Conservation (phyloP, 2,113 vertebrate species). For the Formicarius rufipectus region DNA sequence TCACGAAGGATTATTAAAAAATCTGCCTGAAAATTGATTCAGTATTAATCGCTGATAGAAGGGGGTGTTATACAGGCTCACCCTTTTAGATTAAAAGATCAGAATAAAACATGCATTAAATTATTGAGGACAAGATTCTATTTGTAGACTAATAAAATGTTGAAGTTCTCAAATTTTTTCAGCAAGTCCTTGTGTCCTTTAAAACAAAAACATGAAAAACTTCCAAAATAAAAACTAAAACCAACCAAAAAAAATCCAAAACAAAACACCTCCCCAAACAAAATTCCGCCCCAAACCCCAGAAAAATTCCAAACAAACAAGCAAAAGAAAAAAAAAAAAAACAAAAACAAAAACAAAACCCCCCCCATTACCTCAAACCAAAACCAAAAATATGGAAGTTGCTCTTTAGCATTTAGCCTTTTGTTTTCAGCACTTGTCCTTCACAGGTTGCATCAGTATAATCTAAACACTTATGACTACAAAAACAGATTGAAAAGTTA, state of each 20-base stretch:
- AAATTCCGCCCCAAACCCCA: not conserved
- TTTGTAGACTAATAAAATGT: not conserved
- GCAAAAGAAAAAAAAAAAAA: no score
- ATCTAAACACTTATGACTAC: not conserved
- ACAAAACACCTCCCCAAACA: no score
- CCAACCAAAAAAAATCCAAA: not conserved
- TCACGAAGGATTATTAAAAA: not conserved
- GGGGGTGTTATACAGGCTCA: not conserved
- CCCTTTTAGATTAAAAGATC: not conserved
- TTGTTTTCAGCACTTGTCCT: not conserved
- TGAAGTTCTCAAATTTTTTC: not conserved
- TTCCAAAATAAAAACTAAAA: not conserved
- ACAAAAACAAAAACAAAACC: no score
- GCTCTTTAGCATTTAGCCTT: not conserved
- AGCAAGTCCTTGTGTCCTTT: not conserved
- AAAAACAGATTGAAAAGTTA: not conserved
- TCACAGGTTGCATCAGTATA: not conserved
- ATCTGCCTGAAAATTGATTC: not conserved
- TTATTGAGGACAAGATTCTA: not conserved
- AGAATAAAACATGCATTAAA: not conserved
- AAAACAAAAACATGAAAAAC: not conserved
- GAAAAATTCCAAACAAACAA: not conserved
- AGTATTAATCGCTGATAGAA: not conserved
- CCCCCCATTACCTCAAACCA: not conserved
- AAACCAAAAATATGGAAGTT: not conserved